These are phyloP conservation scores for Aspidiotus rigidus DNA, from an alignment of 2,888 invertebrate species.

Conservation along the genomic window DNA sequence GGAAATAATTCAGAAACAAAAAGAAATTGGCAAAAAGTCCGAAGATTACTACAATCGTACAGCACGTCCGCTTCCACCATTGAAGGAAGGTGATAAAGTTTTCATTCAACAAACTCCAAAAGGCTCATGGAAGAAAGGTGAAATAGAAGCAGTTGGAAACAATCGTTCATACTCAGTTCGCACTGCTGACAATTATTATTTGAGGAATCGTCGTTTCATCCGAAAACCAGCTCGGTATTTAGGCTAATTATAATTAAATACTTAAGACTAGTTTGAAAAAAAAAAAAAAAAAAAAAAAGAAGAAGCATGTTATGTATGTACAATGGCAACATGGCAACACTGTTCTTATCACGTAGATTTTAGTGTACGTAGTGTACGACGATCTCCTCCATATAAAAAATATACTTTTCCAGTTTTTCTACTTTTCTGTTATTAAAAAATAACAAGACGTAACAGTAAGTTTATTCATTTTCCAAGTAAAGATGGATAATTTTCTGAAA, in stretches of 20 bases:
- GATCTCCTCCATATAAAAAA: too few relatives aligned
- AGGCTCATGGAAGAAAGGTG: not conserved
- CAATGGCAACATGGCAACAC: not conserved
- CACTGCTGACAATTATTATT: not conserved
- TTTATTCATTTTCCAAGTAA: too few relatives aligned
- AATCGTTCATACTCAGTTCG: constrained; percentile 1
- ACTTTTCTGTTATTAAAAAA: too few relatives aligned
- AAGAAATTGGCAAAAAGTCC: not conserved
- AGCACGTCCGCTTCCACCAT: not conserved
- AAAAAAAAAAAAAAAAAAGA: not conserved
- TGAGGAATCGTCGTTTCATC: constrained; percentile 1
- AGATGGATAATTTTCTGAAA: too few relatives aligned
- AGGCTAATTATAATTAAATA: not conserved
- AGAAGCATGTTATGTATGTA: not conserved
- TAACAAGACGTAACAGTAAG: too few relatives aligned
- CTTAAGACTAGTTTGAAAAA: too few relatives aligned
- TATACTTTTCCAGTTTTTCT: too few relatives aligned
- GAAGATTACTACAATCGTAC: not conserved
- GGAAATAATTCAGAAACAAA: not conserved
- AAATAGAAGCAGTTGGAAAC: not conserved
- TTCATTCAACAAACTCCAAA: not conserved
- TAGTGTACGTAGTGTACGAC: too few relatives aligned
- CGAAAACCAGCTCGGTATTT: not conserved
- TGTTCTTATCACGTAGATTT: not conserved
- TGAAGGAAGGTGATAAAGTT: constrained; percentile 4